Evolutionary conservation across 2,888 invertebrate species (phyloP).

Genomic region (Spodoptera exigua): DNA sequence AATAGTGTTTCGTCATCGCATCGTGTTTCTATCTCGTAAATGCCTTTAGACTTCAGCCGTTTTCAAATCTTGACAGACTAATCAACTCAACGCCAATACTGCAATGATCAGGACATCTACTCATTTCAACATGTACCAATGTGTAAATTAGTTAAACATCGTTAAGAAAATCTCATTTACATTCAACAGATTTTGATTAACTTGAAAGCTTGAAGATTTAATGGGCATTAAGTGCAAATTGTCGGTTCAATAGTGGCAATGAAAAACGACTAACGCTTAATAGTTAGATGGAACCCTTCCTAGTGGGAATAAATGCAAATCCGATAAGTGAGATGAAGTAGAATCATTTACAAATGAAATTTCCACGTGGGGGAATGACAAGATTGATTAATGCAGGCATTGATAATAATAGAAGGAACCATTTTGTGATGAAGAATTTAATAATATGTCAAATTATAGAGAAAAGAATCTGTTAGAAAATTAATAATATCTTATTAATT

Average conservation of each 20-base stretch:
- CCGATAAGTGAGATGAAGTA: conserved; percentile 41
- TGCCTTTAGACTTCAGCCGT: too few species aligned
- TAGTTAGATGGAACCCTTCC: conserved; percentile 47
- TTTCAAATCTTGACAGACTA: neutral
- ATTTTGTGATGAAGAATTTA: too few species aligned
- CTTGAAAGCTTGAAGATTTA: conserved; percentile 39
- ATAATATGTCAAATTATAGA: too few species aligned
- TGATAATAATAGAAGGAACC: too few species aligned
- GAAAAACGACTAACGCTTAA: conserved; percentile 42
- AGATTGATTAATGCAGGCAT: neutral
- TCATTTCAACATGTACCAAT: conserved; percentile 9
- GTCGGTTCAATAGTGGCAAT: conserved; percentile 36
- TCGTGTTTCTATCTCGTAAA: too few species aligned
- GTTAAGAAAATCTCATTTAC: conserved; percentile 9
- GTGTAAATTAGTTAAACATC: conserved; percentile 6
- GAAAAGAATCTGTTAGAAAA: too few species aligned
- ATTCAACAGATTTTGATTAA: conserved; percentile 26
- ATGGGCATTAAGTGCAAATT: conserved; percentile 46
- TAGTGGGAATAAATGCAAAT: conserved; percentile 44
- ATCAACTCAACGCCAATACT: conserved; percentile 8
- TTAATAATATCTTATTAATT: too few species aligned
- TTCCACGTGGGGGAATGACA: neutral
- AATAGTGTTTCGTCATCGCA: neutral
- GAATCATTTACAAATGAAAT: conserved; percentile 42
- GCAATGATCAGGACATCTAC: neutral